These are phyloP conservation scores for Semnopithecus entellus DNA, from an alignment of 2,113 vertebrate genomes.

Conservation along the genomic window DNA sequence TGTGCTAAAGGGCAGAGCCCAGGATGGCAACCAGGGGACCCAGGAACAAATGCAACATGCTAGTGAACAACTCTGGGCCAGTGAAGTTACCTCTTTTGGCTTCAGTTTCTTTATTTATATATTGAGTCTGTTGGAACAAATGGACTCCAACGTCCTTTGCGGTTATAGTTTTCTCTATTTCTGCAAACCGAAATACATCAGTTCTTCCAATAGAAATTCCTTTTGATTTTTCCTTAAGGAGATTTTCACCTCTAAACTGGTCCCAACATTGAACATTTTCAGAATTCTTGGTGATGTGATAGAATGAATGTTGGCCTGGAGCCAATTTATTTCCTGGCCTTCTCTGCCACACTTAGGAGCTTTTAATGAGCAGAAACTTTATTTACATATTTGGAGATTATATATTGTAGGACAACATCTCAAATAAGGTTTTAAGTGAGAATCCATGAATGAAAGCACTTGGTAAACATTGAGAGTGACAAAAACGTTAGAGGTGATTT, in stretches of 20 bases:
- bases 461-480: neutral
- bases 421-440: neutral
- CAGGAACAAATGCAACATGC: neutral
- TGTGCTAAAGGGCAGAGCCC: neutral
- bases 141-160: neutral
- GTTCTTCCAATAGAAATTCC: neutral
- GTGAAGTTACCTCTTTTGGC: neutral
- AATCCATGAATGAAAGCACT: neutral
- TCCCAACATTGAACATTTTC: neutral
- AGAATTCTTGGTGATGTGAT: neutral
- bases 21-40: neutral
- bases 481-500: neutral
- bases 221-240: neutral
- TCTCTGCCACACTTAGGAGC: neutral
- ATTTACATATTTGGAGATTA: neutral
- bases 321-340: neutral
- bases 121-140: neutral
- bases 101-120: neutral
- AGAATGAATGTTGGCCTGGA: neutral
- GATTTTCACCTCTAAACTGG: neutral
- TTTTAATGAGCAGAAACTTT: neutral
- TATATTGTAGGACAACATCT: neutral
- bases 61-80: neutral
- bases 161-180: neutral
- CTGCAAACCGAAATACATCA: neutral